A percentile compares a stretch with the other conserved stretches of the same genome.
Evolutionary conservation across 2,888 invertebrate genomes (phyloP).

Genomic region (Nomada goodeniana): DNA sequence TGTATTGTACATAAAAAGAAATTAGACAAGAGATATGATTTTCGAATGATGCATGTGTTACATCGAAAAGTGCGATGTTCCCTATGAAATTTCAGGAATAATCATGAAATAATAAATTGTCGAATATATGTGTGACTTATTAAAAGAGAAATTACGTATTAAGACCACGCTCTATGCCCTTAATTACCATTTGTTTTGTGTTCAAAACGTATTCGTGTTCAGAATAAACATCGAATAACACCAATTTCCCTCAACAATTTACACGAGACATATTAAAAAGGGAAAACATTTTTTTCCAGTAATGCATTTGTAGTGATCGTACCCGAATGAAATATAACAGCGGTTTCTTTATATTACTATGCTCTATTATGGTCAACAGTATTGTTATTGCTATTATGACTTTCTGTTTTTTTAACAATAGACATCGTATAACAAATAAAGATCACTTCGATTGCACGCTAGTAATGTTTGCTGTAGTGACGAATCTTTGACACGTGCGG

Average conservation of each 20-base stretch:
- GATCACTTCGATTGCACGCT: slow-evolving; percentile 38
- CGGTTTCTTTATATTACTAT: not conserved
- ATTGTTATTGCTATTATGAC: slow-evolving; percentile 43
- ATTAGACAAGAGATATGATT: not conserved
- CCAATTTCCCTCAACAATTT: not conserved
- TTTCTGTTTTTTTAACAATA: slow-evolving; percentile 29
- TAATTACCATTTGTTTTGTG: not conserved
- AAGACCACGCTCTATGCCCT: not conserved
- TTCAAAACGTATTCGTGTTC: not conserved
- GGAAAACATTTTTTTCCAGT: not conserved
- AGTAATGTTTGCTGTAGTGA: slow-evolving; percentile 15
- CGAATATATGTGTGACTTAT: slow-evolving; percentile 9
- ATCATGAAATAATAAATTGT: slow-evolving; percentile 4
- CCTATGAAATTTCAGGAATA: not conserved
- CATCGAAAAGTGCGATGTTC: not conserved
- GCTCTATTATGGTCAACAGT: slow-evolving; percentile 17
- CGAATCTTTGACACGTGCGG: slow-evolving; percentile 21
- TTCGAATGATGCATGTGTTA: not conserved
- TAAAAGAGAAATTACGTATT: slow-evolving; percentile 10
- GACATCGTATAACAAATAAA: slow-evolving; percentile 39
- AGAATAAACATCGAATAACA: not conserved
- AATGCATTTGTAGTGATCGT: slow-evolving; percentile 17
- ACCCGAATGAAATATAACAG: slow-evolving; percentile 9
- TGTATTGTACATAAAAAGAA: slow-evolving; percentile 1
- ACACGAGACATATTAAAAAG: not conserved